Percentiles rank a stretch among this genome's conserved stretches.
phyloP scores from a whole-genome alignment of 2,797 vertebrate genomes.

The Poliocrania exsul region DNA sequence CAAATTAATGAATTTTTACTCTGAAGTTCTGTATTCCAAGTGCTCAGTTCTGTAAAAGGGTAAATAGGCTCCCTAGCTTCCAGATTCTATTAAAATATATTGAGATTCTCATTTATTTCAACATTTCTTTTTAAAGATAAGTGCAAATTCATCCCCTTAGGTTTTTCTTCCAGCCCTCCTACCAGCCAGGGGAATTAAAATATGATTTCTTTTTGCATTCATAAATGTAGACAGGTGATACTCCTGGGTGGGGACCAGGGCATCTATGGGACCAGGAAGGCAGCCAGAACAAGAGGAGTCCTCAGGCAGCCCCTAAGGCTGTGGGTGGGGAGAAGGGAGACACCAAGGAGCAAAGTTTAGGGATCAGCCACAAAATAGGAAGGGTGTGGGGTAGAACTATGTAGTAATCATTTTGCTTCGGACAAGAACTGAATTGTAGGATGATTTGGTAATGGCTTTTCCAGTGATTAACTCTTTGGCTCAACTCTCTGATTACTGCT shows the following conservation, averaged over 20 bases:
- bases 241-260: rapidly evolving
- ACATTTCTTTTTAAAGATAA: not conserved
- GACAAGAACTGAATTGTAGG: not conserved
- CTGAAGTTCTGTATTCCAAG: not conserved
- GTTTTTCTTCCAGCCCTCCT: not conserved
- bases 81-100: not conserved
- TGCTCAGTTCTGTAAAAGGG: not conserved
- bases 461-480: not conserved
- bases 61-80: not conserved
- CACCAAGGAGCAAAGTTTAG: not conserved
- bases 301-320: not conserved
- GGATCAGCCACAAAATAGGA: not conserved
- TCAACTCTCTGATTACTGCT: not conserved
- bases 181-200: not conserved
- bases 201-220: not conserved
- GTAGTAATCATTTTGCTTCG: not conserved
- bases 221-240: not conserved
- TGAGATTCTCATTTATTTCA: not conserved
- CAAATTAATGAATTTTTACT: not conserved
- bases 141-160: not conserved
- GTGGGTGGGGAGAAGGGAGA: not conserved
- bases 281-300: not conserved
- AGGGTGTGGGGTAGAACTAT: not conserved
- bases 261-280: not conserved
- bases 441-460: not conserved